A percentile compares a stretch with the other conserved stretches of the same genome.
phyloP scores from a whole-genome alignment of 2,888 invertebrate species.

The Drosophila kuntzei region DNA sequence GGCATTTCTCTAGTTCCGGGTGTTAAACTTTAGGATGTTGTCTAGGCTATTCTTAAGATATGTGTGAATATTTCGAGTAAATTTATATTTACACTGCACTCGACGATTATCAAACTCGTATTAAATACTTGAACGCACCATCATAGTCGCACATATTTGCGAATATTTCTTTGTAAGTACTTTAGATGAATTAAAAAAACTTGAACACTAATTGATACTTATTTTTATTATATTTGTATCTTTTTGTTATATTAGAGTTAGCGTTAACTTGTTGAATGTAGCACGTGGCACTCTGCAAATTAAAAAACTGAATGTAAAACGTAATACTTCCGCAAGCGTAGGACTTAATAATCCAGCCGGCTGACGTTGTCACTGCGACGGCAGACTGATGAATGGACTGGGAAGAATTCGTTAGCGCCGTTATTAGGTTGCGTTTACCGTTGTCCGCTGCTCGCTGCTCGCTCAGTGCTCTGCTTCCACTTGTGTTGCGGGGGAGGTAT shows the following conservation, averaged over 20 bases:
- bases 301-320: constrained; percentile 18
- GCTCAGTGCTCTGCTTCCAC: constrained; percentile 1
- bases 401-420: constrained; percentile 8
- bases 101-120: constrained; percentile 25
- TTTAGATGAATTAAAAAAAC: constrained; percentile 21
- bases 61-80: not conserved
- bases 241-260: constrained; percentile 15
- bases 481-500: not conserved
- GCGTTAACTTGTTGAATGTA: constrained; percentile 35
- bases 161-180: constrained; percentile 24
- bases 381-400: constrained; percentile 35
- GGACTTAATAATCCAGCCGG: constrained; percentile 11
- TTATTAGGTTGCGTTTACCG: constrained; percentile 28
- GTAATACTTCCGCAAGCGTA: constrained; percentile 8
- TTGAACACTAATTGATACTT: constrained; percentile 25
- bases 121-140: constrained; percentile 40
- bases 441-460: not conserved
- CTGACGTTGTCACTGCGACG: constrained; percentile 38
- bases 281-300: constrained; percentile 35
- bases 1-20: not conserved
- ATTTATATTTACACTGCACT: constrained; percentile 19
- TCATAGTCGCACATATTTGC: constrained; percentile 50
- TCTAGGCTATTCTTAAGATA: not conserved
- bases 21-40: constrained; percentile 5
- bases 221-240: constrained; percentile 7